Conservation (phyloP, 2,113 vertebrate genomes). For the Zosterops borbonicus region DNA sequence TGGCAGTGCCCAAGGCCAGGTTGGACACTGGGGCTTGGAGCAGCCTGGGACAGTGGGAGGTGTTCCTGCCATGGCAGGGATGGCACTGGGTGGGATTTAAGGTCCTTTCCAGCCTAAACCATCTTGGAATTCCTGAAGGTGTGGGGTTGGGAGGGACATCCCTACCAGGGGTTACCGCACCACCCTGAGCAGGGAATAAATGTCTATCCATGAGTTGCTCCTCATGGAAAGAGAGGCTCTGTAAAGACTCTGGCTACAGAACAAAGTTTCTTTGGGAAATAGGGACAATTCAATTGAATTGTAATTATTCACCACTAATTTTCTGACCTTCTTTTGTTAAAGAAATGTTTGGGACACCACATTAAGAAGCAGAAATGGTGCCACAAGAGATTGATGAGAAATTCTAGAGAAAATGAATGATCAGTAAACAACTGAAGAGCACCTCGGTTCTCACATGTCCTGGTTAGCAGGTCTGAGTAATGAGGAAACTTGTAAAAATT, state of each 20-base stretch:
- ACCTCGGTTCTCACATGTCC: not conserved
- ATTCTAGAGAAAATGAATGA: not conserved
- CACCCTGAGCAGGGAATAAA: not conserved
- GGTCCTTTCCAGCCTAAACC: not conserved
- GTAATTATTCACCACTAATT: not conserved
- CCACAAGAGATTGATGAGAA: not conserved
- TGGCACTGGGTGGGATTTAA: rapidly evolving
- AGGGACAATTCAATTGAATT: not conserved
- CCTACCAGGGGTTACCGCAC: not conserved
- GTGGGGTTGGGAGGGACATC: too few species aligned
- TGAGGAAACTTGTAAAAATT: not conserved
- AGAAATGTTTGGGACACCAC: not conserved
- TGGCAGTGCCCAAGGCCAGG: not conserved
- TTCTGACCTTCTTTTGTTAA: not conserved
- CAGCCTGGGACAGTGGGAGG: not conserved
- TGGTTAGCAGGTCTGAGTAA: not conserved
- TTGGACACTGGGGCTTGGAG: not conserved
- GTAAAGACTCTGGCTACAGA: not conserved
- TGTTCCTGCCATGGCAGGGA: not conserved
- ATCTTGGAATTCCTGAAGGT: not conserved
- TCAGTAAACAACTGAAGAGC: not conserved
- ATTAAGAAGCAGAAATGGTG: not conserved
- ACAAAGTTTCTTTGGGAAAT: not conserved
- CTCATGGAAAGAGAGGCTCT: not conserved
- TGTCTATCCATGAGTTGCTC: not conserved